Evolutionary conservation across 2,888 invertebrate genomes (phyloP), one percentile per base, ranked within the genome.

Genomic region (Aelia acuminata): DNA sequence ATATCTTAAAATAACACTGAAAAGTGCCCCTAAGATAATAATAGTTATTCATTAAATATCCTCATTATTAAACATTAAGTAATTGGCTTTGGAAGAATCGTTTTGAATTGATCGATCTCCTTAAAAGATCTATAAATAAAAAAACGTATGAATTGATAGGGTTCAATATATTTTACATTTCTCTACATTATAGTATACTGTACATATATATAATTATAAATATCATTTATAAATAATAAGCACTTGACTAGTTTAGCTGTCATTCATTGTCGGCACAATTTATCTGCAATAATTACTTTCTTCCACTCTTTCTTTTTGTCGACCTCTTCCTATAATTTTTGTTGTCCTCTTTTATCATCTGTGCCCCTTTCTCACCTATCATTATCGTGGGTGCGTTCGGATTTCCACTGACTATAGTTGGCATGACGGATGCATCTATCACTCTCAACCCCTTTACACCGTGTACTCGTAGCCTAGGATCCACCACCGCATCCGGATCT

Each of bases 331-430:
- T 35, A 8, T 63, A 48, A 63, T 86, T 84, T n/a, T 75, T 84
- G 84, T 89, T 97, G 92, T 97, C 97, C 92, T 97, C 95, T 92
- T 97, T 97, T 90, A 98, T 96, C 94, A 98, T 95, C 91, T 98
- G 97, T 13, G 97, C 95, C 0, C 95, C 97, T 92, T 97, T 97
- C 91, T 98, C 97, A 0, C 96, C 98, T 87, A 98, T 97, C 97
- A 97, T 97, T 84, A 98, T 97, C 2, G 95, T 95, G 0, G 97
- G 97, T 1, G 97, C 97, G 92, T 97, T 97, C 0, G 97, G 97
- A 93, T 98, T 97, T 0, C 97, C 97, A 92, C 97, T 97, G 22
- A 97, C 95, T 89, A 98, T 97, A 1, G 94, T 95, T 0, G 97
- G 97, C 97, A 98, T 97, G 87, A 98, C 95, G 90, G 97, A 96